Base-by-base conservation (phyloP, 2,113 vertebrate genomes). In the Carassius auratus region DNA sequence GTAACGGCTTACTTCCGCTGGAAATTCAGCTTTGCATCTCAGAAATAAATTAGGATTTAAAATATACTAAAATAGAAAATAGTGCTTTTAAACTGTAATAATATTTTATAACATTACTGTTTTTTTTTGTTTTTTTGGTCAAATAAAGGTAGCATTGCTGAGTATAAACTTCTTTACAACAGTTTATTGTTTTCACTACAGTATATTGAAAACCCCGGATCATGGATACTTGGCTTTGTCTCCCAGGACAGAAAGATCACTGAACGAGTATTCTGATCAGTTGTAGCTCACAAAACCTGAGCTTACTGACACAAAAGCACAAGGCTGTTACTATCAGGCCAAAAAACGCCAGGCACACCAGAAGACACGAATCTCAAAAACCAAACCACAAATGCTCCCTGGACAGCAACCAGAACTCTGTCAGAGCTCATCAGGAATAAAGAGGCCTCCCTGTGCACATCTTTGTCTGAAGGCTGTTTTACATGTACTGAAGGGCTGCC, bases 381-480 rank as follows among this genome's bases (percentile, higher is more conserved):
- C 50, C 15, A 4, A 15, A 33, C 50, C n/a, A 17, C 10, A 73
- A 57, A 59, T 13, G 21, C n/a, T 83, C 66, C 12, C 50, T 71
- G 81, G 68, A 23, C 48, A 83, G 50, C 68, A 57, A 73, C 66
- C 50, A 57, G 50, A 73, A 71, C 66, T 59, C 68, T 59, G 81
- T 57, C 68, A 57, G 81, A 55, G 64, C 48, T 52, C 50, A 83
- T 83, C 66, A 68, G 9, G 45, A 64, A 64, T 15, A 64, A 10
- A 55, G 50, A 52, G 10, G 10, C 19, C 19, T 52, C 79, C 21
- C 13, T n/a, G 23, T 50, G 64, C n/a, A 50, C 80, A 80, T 80
- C 38, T 45, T 80, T 80, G 57, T 64, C 36, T 1, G 13, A 80
- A 26, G 8, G n/a, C 33, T 80, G 55, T 61, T 80, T 48, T 80